A percentile compares a stretch with the other conserved stretches of the same genome.
phyloP scores from a whole-genome alignment of 2,113 vertebrate species.

The Datnioides undecimradiatus region DNA sequence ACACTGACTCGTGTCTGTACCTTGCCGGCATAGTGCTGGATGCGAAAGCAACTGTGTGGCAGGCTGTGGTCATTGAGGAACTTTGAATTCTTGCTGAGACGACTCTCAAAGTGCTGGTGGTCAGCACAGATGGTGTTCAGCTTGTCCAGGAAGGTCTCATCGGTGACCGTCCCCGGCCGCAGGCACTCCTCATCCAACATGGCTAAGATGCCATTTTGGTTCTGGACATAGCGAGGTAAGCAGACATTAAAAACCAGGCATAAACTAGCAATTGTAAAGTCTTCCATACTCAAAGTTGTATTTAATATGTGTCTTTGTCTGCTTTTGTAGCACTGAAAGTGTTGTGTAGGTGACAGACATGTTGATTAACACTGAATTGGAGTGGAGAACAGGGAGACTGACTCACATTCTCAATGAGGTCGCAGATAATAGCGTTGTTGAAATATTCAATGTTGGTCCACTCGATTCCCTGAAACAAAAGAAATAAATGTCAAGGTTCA shows the following conservation, averaged over 20 bases:
- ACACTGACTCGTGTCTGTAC: constrained; percentile 71
- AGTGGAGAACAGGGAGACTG: not conserved
- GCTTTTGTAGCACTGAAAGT: too few species aligned
- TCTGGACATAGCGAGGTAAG: constrained; percentile 60
- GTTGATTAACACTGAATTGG: not conserved
- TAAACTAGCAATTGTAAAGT: not conserved
- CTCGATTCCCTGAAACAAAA: constrained; percentile 91
- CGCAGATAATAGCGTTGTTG: constrained; percentile 98
- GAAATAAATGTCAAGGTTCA: constrained; percentile 51
- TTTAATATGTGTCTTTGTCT: not conserved
- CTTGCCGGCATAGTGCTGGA: constrained; percentile 98
- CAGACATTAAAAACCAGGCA: not conserved
- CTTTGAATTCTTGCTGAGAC: constrained; percentile 94
- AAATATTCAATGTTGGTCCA: constrained; percentile 99
- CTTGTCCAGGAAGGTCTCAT: constrained; percentile 97
- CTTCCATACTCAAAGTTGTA: not conserved
- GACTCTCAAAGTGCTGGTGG: constrained; percentile 98
- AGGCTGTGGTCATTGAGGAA: constrained; percentile 95
- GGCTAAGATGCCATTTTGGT: constrained; percentile 95
- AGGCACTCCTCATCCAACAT: constrained; percentile 99
- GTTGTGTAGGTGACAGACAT: too few species aligned
- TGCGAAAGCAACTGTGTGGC: constrained; percentile 97
- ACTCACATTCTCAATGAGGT: constrained; percentile 99
- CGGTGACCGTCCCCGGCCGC: constrained; percentile 93
- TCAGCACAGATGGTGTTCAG: constrained; percentile 96